Percentiles rank a stretch among this genome's conserved stretches.
Conservation (phyloP, 2,797 vertebrate species). For the Pipistrellus nathusii region DNA sequence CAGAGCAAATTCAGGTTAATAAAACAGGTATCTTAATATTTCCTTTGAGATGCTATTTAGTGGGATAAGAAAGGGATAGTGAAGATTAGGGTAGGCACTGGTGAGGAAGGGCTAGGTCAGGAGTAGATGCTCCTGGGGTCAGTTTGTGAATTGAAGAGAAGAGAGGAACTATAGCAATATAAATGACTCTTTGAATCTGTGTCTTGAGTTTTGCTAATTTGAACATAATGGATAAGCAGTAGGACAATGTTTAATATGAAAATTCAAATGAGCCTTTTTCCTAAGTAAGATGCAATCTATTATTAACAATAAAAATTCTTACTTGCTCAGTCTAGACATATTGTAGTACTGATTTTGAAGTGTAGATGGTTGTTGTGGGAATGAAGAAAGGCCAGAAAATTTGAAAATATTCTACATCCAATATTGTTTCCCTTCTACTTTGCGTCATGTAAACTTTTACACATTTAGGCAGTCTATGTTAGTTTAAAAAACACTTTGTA, state of each 20-base stretch:
- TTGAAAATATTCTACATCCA: slow-evolving; percentile 2
- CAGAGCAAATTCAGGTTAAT: slow-evolving; percentile 15
- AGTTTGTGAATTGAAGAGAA: not conserved
- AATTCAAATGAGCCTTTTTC: slow-evolving; percentile 13
- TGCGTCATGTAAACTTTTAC: slow-evolving; percentile 48
- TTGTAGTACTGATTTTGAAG: not conserved
- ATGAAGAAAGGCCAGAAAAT: not conserved
- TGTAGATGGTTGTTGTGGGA: not conserved
- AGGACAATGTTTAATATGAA: not conserved
- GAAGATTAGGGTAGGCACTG: not conserved
- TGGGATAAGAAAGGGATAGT: not conserved
- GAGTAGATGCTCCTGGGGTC: not conserved
- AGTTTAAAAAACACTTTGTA: slow-evolving; percentile 25
- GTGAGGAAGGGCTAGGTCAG: not conserved
- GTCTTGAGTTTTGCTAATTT: not conserved
- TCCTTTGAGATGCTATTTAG: not conserved
- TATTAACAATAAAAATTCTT: not conserved
- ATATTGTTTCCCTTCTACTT: slow-evolving; percentile 3
- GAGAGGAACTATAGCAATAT: not conserved
- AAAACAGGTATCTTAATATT: not conserved
- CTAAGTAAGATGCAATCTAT: not conserved
- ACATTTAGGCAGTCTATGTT: slow-evolving; percentile 26
- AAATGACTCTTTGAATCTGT: not conserved
- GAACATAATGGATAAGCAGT: not conserved
- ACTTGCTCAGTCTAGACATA: not conserved